Conservation (phyloP, 92 coral and sea anemone species). For the Zoanthus gigantus region DNA sequence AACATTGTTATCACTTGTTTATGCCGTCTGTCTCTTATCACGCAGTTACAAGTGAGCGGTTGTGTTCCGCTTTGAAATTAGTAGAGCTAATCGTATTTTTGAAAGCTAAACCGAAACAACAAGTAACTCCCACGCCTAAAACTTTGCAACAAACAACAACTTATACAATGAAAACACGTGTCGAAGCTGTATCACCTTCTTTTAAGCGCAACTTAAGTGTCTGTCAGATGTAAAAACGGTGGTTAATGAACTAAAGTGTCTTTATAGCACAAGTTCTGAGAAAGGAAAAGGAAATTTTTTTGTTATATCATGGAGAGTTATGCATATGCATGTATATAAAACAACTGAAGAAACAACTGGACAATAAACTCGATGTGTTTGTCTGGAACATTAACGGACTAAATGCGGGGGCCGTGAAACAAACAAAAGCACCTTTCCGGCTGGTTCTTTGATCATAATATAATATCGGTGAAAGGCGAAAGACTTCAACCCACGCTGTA, state of each 20-base stretch:
- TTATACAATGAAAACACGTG: too few relatives aligned
- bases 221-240: too few relatives aligned
- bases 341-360: not conserved
- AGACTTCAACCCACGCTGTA: not conserved
- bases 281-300: not conserved
- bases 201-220: too few relatives aligned
- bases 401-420: constrained; percentile 16
- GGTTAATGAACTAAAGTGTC: too few relatives aligned
- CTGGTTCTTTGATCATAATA: not conserved
- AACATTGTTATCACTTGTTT: not conserved
- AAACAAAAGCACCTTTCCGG: not conserved
- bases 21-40: not conserved
- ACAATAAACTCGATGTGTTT: not conserved
- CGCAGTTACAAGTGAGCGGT: not conserved
- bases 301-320: not conserved
- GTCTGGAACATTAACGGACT: not conserved
- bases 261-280: too few relatives aligned
- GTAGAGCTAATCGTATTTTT: constrained; percentile 4
- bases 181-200: too few relatives aligned
- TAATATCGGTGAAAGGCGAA: not conserved
- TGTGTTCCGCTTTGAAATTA: not conserved
- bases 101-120: not conserved
- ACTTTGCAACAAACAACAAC: not conserved
- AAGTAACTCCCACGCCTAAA: constrained; percentile 2
- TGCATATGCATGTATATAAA: not conserved